Percentiles rank a stretch among this genome's conserved stretches.
Conservation (phyloP, 2,888 invertebrate genomes). For the Strigamia crassipes region DNA sequence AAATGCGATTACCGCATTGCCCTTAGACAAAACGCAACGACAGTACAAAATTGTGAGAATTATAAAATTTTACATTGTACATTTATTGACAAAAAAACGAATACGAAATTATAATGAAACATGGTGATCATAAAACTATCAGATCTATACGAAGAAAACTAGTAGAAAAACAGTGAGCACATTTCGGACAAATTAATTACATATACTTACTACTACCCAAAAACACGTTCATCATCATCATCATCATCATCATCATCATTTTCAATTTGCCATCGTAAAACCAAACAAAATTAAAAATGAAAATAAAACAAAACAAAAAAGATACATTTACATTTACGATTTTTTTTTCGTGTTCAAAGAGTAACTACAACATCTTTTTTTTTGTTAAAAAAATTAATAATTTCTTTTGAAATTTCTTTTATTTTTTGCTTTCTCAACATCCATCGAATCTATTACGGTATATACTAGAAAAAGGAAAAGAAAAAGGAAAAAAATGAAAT, state of each 20-base stretch:
- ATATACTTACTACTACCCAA: background rate
- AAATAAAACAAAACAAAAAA: too few species aligned
- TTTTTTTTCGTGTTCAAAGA: background rate
- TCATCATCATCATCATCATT: background rate
- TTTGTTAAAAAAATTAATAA: background rate
- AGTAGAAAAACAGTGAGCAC: constrained; percentile 24
- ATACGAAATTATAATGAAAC: constrained; percentile 8
- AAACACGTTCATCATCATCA: background rate
- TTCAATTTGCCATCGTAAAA: background rate
- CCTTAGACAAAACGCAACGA: constrained; percentile 7
- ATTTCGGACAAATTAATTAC: constrained; percentile 41
- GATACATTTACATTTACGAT: background rate
- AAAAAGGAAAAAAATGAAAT: background rate
- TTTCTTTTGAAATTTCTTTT: background rate
- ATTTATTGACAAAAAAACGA: constrained; percentile 21
- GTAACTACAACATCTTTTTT: background rate
- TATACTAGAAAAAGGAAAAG: background rate
- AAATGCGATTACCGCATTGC: background rate
- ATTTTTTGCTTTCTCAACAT: background rate
- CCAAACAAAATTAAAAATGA: too few species aligned
- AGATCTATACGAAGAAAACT: constrained; percentile 41
- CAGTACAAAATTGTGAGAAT: constrained; percentile 1
- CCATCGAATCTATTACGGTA: constrained; percentile 2
- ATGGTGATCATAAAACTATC: constrained; percentile 26
- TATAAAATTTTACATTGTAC: constrained; percentile 23